A percentile compares a stretch with the other conserved stretches of the same genome.
These are phyloP conservation scores for Merops nubicus DNA, from an alignment of 2,113 vertebrate species.

Conservation along the genomic window DNA sequence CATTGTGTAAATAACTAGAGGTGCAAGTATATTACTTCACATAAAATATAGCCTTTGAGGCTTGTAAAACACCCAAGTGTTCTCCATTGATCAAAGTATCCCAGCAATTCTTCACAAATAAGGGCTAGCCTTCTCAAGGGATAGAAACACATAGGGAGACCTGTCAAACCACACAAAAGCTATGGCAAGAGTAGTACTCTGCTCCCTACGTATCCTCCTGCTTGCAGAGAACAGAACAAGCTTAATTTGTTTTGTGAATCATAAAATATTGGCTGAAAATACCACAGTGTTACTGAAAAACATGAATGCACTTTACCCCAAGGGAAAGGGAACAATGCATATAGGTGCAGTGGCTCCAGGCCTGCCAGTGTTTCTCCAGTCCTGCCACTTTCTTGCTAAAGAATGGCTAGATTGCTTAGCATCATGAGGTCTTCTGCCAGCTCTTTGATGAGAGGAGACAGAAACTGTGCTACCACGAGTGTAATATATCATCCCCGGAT, in stretches of 20 bases:
- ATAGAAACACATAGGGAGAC: background rate
- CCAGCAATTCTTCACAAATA: background rate
- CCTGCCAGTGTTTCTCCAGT: background rate
- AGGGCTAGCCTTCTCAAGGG: background rate
- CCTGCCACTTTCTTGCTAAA: background rate
- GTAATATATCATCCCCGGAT: background rate
- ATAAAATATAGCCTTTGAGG: background rate
- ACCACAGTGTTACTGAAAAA: background rate
- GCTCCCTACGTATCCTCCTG: background rate
- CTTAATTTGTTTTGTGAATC: background rate
- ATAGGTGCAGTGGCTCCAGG: background rate
- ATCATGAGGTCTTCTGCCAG: fast-evolving
- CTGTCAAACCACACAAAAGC: background rate
- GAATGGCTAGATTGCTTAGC: background rate
- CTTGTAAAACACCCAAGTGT: background rate
- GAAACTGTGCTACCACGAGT: background rate
- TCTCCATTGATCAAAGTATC: background rate
- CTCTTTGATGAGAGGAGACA: background rate
- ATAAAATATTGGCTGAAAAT: background rate
- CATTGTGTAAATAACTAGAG: background rate
- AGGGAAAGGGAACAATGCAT: background rate
- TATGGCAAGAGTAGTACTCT: background rate
- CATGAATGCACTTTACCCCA: background rate
- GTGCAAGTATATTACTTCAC: background rate
- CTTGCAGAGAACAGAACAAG: background rate